These are phyloP conservation scores for Horisme vitalbata DNA, from an alignment of 2,888 invertebrate genomes.

Conservation along the genomic window DNA sequence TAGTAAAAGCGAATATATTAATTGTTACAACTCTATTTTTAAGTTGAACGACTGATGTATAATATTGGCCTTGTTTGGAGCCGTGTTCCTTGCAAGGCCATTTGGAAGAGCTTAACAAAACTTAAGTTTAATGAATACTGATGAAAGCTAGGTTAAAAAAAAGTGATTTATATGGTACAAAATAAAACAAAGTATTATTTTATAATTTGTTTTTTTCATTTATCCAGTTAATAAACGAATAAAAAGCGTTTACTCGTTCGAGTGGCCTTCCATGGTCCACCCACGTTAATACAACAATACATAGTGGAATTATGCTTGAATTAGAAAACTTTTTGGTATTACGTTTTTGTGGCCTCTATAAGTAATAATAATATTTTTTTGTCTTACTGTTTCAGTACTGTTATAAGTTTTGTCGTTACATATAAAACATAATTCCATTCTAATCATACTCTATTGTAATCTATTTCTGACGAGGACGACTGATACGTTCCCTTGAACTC, in stretches of 20 bases:
- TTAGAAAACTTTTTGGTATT: too few species aligned
- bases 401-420: too few species aligned
- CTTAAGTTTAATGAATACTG: constrained; percentile 30
- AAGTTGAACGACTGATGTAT: too few species aligned
- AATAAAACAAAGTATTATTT: constrained; percentile 31
- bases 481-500: too few species aligned
- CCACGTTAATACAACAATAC: constrained; percentile 25
- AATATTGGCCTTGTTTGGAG: constrained; percentile 31
- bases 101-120: constrained; percentile 31
- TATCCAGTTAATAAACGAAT: constrained; percentile 30
- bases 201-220: constrained; percentile 17
- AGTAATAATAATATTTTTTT: too few species aligned
- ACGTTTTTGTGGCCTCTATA: too few species aligned
- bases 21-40: constrained; percentile 24
- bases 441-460: too few species aligned
- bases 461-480: too few species aligned
- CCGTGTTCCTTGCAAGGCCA: constrained; percentile 34
- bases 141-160: constrained; percentile 19
- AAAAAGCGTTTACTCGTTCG: constrained; percentile 29
- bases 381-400: too few species aligned
- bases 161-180: constrained; percentile 26
- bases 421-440: too few species aligned
- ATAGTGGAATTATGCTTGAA: too few species aligned
- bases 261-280: constrained; percentile 30
- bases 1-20: constrained; percentile 20